Conservation (phyloP, 2,888 invertebrate species). For the Trilocha varians region DNA sequence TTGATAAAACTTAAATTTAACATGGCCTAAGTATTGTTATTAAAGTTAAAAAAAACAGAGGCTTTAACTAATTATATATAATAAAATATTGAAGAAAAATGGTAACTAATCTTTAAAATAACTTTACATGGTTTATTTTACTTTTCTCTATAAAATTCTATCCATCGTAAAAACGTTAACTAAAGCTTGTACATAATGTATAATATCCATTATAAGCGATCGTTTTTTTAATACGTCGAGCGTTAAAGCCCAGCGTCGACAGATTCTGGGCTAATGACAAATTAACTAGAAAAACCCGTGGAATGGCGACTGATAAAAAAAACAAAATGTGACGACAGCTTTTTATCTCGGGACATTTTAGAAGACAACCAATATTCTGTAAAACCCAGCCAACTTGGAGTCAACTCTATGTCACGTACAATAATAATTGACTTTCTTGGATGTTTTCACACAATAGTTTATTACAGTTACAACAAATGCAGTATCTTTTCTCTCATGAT, state of each 20-base stretch:
- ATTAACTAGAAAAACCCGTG: conserved; percentile 54
- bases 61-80: too few species aligned
- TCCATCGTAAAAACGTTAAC: background rate
- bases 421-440: background rate
- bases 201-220: background rate
- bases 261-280: conserved; percentile 62
- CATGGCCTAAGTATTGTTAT: too few species aligned
- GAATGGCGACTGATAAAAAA: conserved; percentile 42
- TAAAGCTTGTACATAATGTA: background rate
- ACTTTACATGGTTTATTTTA: too few species aligned
- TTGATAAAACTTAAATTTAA: too few species aligned
- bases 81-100: too few species aligned
- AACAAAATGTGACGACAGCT: conserved; percentile 40
- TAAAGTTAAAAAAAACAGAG: too few species aligned
- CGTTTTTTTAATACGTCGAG: background rate
- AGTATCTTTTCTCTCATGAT: too few species aligned
- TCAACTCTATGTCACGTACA: background rate
- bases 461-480: too few species aligned
- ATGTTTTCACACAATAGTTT: too few species aligned
- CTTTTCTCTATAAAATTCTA: background rate
- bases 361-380: conserved; percentile 49
- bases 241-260: conserved; percentile 32
- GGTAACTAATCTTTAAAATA: too few species aligned
- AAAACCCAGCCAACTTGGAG: conserved; percentile 22
- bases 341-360: conserved; percentile 45